Evolutionary conservation across 2,888 invertebrate species (phyloP).

Genomic region (Phortica magna): DNA sequence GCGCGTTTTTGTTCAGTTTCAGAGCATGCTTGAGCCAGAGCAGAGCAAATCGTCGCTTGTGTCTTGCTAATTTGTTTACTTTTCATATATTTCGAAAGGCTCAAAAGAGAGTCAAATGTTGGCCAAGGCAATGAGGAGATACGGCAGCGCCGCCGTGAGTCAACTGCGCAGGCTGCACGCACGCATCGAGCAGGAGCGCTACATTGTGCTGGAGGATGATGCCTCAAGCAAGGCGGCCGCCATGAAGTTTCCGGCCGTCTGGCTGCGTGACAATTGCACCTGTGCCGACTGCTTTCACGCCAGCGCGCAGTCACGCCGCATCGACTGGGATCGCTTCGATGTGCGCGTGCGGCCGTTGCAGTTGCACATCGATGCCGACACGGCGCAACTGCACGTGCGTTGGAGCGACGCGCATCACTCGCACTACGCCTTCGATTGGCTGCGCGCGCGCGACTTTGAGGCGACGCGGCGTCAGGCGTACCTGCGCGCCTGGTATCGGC

Average conservation of each 20-base stretch:
- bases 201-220: slow-evolving; percentile 58
- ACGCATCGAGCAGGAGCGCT: slow-evolving; percentile 60
- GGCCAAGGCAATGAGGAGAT: too few relatives aligned
- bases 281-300: slow-evolving; percentile 84
- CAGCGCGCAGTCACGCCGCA: slow-evolving; percentile 82
- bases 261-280: slow-evolving; percentile 87
- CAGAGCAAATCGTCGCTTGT: too few relatives aligned
- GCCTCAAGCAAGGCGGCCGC: slow-evolving; percentile 1
- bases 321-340: slow-evolving; percentile 82
- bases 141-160: too few relatives aligned
- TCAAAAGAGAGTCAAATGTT: too few relatives aligned
- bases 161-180: slow-evolving; percentile 48
- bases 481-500: slow-evolving; percentile 80
- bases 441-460: slow-evolving; percentile 81
- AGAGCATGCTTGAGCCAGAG: too few relatives aligned
- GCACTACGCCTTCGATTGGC: slow-evolving; percentile 80
- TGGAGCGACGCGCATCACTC: slow-evolving; percentile 84
- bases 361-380: slow-evolving; percentile 55
- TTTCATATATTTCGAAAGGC: too few relatives aligned
- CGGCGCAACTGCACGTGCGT: slow-evolving; percentile 74
- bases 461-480: slow-evolving; percentile 78
- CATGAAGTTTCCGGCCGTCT: slow-evolving; percentile 82
- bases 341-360: slow-evolving; percentile 78
- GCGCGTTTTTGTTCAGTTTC: too few relatives aligned
- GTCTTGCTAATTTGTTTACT: too few relatives aligned